A percentile compares a stretch with the other conserved stretches of the same genome.
Conservation (phyloP, 2,888 invertebrate species). For the Pammene aurita region DNA sequence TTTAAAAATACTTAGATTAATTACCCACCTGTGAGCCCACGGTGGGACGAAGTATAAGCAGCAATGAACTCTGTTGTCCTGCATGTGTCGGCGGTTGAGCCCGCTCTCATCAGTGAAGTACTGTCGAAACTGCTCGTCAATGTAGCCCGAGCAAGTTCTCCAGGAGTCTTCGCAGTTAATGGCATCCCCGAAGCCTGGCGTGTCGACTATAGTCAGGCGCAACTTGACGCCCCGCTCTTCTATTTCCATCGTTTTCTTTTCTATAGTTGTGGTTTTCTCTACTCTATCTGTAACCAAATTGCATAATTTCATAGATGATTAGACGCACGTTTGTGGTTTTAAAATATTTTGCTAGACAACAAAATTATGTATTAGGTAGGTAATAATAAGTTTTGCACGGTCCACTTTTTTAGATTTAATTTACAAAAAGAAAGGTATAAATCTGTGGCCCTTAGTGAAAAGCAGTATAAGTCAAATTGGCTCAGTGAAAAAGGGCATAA, state of each 20-base stretch:
- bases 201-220: conserved; percentile 95
- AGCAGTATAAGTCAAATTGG: too few relatives aligned
- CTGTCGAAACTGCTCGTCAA: conserved; percentile 94
- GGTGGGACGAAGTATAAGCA: conserved; percentile 98
- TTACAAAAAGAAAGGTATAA: neutral
- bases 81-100: conserved; percentile 95
- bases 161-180: conserved; percentile 97
- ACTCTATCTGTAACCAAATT: conserved; percentile 80
- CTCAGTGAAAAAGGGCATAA: too few relatives aligned
- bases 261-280: conserved; percentile 88
- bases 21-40: conserved; percentile 96
- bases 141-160: conserved; percentile 95
- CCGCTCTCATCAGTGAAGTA: conserved; percentile 97
- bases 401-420: neutral
- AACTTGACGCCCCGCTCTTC: conserved; percentile 96
- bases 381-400: neutral
- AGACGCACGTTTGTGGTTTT: conserved; percentile 10
- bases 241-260: conserved; percentile 95
- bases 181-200: conserved; percentile 97
- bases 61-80: conserved; percentile 98
- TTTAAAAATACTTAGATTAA: neutral
- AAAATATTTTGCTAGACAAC: conserved; percentile 15
- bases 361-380: too few relatives aligned
- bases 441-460: too few relatives aligned
- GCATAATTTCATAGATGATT: conserved; percentile 17